Evolutionary conservation across 1,140 invertebrate genomes (phyloP), one percentile per base, ranked within the genome.

Genomic region (Diorhabda carinulata): DNA sequence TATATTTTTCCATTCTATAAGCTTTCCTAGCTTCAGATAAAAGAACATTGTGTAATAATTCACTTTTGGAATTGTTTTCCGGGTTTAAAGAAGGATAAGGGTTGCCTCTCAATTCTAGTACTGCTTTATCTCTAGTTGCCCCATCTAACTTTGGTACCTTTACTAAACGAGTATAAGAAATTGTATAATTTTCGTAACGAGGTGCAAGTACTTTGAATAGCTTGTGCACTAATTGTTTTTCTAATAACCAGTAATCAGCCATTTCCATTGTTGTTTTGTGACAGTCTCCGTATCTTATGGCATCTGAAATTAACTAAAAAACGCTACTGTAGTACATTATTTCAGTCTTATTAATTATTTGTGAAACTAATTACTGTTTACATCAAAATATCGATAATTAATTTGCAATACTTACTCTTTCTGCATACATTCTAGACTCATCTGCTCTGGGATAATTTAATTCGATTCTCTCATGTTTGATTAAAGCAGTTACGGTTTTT

Each of bases 201-300:
- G 94, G 94, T 40, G 89, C 93, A 10, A 97, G 80, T 10, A 97
- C 94, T 87, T 97, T 96, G 76, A 98, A 98, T 56, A 97, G 81
- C 84, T 97, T 97, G 75, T 96, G 94, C 4, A 97, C 84, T 8
- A 95, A 81, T 80, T 95, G 91, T 78, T 97, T 97, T 74, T 97
- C 95, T 64, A 89, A 74, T 56, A 98, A 81, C 93, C 94, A 98
- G 81, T 87, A 97, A 79, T 93, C 88, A 25, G 94, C 94, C 79
- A 91, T 83, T 74, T 96, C 92, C 94, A 98, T 97, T 5, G 93
- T 97, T 66, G 88, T 85, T 78, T 86, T 87, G 76, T 97, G 89
- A 45, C 85, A 85, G 78, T 95, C 92, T 7, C 96, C 95, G 88
- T 96, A 83, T 7, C 89, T 86, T 47, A 96, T 89, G 10, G 95